Base-by-base conservation (phyloP, 2,113 vertebrate genomes). In the Silurus asotus region DNA sequence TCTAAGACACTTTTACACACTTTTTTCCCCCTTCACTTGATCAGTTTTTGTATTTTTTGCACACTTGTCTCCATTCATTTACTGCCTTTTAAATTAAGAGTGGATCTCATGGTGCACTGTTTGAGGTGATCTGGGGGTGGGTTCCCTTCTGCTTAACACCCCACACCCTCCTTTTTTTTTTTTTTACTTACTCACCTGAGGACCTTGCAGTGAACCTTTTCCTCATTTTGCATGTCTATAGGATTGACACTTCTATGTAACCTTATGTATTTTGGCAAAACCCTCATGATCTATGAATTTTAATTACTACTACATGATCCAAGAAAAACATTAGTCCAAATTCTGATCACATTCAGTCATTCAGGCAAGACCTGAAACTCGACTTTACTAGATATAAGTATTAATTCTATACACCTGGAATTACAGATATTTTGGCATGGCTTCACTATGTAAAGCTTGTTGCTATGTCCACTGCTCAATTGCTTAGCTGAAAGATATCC, bases 401-500 rank as follows among this genome's bases (percentile, higher is more conserved):
- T 28, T 19, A 53, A 8, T 67, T 83, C 5, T 28, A 45, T 69
- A 83, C 0, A 6, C 8, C 5, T 82, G 76, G 55, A 79, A 59
- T 10, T 20, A 7, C 8, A 61, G 77, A 55, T 59, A 75, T 56
- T 85, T 85, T 80, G 84, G 53, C 76, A 70, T 7, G 11, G 20
- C 55, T 82, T 25, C n/a, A 28, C 49, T 25, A 25, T 69, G 84
- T 58, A 20, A 61, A 25, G 10, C n/a, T 55, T 15, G 80, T 82
- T 69, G 37, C 62, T 55, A 48, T 88, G 69, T 67, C 55, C 51
- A 75, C 10, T 5, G 7, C 81, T 69, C 4, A 20, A 56, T 86
- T 69, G 83, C 67, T 77, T 81, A 20, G 64, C 53, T 78, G 85
- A 72, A 86, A 59, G 72, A 13, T 88, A 84, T 90, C 85, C 17